Evolutionary conservation across 2,797 vertebrate genomes (phyloP).

Genomic region (Anableps anableps): DNA sequence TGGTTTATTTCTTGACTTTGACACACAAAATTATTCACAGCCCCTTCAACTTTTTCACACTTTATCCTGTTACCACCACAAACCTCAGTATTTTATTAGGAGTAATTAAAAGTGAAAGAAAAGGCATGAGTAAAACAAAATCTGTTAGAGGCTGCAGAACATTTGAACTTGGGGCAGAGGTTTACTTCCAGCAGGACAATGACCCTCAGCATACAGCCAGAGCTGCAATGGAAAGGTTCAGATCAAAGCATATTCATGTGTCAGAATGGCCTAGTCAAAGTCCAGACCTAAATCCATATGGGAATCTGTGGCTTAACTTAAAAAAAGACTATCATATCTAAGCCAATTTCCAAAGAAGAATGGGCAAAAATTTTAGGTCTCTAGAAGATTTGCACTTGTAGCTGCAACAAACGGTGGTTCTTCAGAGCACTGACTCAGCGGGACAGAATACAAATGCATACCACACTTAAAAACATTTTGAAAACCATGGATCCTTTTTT

Average conservation of each 20-base stretch:
- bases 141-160: too few species aligned
- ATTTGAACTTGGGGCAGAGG: too few species aligned
- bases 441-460: not conserved
- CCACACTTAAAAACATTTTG: not conserved
- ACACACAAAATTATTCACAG: not conserved
- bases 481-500: not conserved
- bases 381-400: not conserved
- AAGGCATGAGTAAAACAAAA: not conserved
- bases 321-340: not conserved
- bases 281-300: not conserved
- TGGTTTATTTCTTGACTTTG: not conserved
- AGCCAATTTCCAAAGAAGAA: not conserved
- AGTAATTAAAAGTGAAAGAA: not conserved
- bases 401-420: not conserved
- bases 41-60: not conserved
- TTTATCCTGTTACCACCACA: not conserved
- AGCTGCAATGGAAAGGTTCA: not conserved
- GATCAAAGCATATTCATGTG: not conserved
- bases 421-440: not conserved
- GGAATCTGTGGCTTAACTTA: not conserved
- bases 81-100: not conserved
- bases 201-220: not conserved
- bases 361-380: not conserved
- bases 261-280: not conserved
- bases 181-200: not conserved